A percentile compares a stretch with the other conserved stretches of the same genome.
Conservation (phyloP, 2,888 invertebrate genomes). For the Drosophila gaucha region DNA sequence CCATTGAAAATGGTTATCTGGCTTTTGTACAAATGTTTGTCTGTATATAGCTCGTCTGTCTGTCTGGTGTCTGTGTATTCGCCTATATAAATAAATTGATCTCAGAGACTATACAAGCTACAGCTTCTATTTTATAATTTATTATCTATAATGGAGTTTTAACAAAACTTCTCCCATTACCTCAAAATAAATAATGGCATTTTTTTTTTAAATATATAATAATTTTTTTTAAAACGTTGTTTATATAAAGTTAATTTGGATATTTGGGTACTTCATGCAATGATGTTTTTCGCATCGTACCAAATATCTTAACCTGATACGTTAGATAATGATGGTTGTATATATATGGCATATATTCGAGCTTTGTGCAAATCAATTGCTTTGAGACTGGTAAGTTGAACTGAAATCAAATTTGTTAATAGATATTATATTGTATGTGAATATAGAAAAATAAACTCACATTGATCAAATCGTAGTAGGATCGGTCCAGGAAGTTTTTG, state of each 20-base stretch:
- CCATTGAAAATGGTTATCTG: neutral
- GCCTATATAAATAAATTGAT: neutral
- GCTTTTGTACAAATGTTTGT: neutral
- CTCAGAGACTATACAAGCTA: neutral
- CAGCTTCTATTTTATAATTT: neutral
- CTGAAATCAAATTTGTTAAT: slow-evolving; percentile 27
- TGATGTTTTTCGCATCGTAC: neutral
- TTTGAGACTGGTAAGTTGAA: slow-evolving; percentile 35
- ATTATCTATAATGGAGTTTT: too few species aligned
- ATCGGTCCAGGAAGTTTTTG: slow-evolving; percentile 36
- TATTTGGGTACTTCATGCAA: neutral
- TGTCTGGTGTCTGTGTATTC: neutral
- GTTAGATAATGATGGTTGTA: slow-evolving; percentile 48
- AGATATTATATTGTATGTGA: neutral
- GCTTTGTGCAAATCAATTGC: slow-evolving; percentile 24
- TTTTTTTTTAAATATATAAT: neutral
- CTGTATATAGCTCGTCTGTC: neutral
- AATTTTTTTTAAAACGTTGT: neutral
- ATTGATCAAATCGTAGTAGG: slow-evolving; percentile 45
- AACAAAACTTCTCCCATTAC: too few species aligned
- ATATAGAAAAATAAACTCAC: slow-evolving; percentile 34
- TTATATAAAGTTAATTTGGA: neutral
- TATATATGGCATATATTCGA: slow-evolving; percentile 13
- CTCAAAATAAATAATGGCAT: neutral
- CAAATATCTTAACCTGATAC: slow-evolving; percentile 44